phyloP scores from a whole-genome alignment of 2,888 invertebrate species.

The Plebejus argus region DNA sequence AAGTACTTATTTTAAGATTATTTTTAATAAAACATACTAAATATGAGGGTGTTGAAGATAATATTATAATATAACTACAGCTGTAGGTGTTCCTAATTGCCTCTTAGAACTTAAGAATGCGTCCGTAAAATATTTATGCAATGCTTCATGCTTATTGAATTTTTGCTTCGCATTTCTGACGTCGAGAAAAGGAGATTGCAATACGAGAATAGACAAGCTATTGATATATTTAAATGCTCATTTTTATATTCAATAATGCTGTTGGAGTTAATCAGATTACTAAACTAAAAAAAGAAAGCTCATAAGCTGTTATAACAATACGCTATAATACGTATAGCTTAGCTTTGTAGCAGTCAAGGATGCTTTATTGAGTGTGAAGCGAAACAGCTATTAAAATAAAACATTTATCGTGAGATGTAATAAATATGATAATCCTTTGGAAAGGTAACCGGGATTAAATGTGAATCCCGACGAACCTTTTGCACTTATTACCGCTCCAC shows the following conservation, averaged over 20 bases:
- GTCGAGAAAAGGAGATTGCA: background rate
- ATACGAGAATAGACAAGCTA: background rate
- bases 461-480: background rate
- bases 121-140: background rate
- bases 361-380: background rate
- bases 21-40: background rate
- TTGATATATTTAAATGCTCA: background rate
- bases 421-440: slow-evolving; percentile 7
- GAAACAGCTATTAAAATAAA: background rate
- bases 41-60: background rate
- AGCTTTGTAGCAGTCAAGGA: background rate
- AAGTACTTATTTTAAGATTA: background rate
- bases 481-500: slow-evolving; percentile 1
- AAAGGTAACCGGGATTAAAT: slow-evolving; percentile 3
- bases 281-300: background rate
- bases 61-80: background rate
- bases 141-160: slow-evolving; percentile 6
- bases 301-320: background rate
- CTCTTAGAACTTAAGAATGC: background rate
- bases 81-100: background rate
- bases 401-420: slow-evolving; percentile 12
- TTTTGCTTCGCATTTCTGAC: background rate
- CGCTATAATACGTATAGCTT: background rate
- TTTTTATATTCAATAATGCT: background rate
- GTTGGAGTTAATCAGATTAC: background rate